Evolutionary conservation across 37 sponge, comb jelly and placozoan species (phyloP), one percentile per base, ranked within the genome.

Genomic region (Dysidea cf. avara): DNA sequence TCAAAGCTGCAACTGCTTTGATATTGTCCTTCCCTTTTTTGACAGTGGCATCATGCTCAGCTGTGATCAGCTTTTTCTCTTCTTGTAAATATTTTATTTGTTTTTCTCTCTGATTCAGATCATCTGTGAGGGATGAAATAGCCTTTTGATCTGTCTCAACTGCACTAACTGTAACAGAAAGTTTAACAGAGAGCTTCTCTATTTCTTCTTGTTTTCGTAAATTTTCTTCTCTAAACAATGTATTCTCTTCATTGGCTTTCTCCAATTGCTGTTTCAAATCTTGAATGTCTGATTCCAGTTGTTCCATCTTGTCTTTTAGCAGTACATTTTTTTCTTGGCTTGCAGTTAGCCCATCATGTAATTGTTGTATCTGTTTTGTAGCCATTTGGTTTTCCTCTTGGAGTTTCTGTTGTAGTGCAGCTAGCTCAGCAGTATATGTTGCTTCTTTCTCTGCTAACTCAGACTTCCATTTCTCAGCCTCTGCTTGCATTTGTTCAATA

Each of bases 211-310:
- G 25, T 55, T 75, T 37, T 6, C 21, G 65, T 20, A 16, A 13
- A 39, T 64, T 4, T 16, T 73, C 49, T 21, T 38, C 39, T 35
- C 33, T 55, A 31, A 38, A 7, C 34, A n/a, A 18, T 14, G 14
- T 20, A 36, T 32, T 34, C 18, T 34, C 34, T 9, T 32, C 38
- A 7, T 32, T 34, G 6, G 24, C 9, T 39, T n/a, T 68, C 7
- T 35, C n/a, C 12, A 63, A 63, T 18, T 11, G 34, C 9, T 20
- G 6, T 28, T 28, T 63, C 36, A 63, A 36, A 11, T 11, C 13
- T 22, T 47, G 5, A 26, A 25, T 18, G 25, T 54, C 52, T 51
- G 71, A 28, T 31, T 71, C 71, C 54, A 71, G 56, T 22, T 20
- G 20, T 31, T 30, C 3, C 22, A 16, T 61, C 36, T 62, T 28